Evolutionary conservation across 2,888 invertebrate genomes (phyloP).

Genomic region (Hydraecia micacea): DNA sequence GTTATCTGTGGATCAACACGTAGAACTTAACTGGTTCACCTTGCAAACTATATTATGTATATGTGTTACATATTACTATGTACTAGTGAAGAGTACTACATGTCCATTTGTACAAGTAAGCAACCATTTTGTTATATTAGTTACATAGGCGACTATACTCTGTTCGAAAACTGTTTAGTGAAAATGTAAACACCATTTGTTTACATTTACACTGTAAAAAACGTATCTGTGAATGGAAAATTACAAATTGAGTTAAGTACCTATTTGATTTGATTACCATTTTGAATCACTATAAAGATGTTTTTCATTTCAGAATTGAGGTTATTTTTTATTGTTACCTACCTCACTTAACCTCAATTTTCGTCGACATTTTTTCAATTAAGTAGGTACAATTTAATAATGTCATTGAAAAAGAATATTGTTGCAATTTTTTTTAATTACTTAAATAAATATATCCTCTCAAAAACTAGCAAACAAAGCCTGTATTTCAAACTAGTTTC

Average conservation of each 20-base stretch:
- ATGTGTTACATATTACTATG: conserved; percentile 2
- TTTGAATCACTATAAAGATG: neutral
- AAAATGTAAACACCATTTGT: neutral
- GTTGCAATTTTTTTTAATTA: no score
- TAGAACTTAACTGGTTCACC: conserved; percentile 24
- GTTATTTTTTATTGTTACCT: no score
- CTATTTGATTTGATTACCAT: neutral
- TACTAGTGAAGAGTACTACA: neutral
- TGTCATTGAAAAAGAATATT: neutral
- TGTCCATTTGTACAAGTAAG: neutral
- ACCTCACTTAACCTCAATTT: neutral
- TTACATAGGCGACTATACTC: neutral
- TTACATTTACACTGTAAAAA: no score
- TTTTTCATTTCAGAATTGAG: neutral
- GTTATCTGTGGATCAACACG: conserved; percentile 22
- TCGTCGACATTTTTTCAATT: neutral
- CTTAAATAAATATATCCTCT: neutral
- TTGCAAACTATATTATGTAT: conserved; percentile 12
- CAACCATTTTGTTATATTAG: neutral
- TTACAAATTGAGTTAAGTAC: neutral
- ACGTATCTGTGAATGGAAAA: neutral
- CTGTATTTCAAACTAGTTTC: neutral
- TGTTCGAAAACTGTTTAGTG: neutral
- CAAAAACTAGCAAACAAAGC: neutral
- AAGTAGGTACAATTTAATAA: neutral